Evolutionary conservation across 2,888 invertebrate species (phyloP), one percentile per base, ranked within the genome.

Genomic region (Aphrophora alni): DNA sequence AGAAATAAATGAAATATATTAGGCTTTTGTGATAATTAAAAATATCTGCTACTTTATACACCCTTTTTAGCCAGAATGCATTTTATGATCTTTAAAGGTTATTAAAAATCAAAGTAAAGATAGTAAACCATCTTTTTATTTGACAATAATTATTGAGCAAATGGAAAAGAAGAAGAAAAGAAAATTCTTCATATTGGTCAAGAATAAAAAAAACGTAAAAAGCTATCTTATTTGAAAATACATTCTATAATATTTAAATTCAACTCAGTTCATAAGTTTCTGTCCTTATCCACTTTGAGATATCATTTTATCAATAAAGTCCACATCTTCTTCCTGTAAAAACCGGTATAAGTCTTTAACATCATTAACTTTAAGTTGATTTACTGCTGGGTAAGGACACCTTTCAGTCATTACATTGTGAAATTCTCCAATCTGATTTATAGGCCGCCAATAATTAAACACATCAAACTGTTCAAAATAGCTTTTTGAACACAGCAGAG

Each of bases 11-110:
- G 10, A 26, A 69, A 77, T 69, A 21, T 12, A 69, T 77, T 28
- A 77, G 10, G 33, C 8, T 33, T 74, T 38, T 74, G 74, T 77
- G n/a, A 77, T 68, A 68, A 77, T 59, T 3, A 69, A 77, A 77
- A 77, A 77, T 33, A 74, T 74, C 1, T 74, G 74, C 3, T 38
- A 74, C n/a, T 74, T 74, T 74, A 74, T 74, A 74, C 38, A 33
- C 74, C 74, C 74, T 74, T 38, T 38, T 74, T 74, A 74, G 38
- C 17, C 74, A 74, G 38, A 74, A 74, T 12, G 74, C 38, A 17
- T 74, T 74, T 74, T 74, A n/a, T 74, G 38, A 74, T 74, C 17
- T 74, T 12, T 5, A 24, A 74, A 38, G 38, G 74, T 17, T 26
- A n/a, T 38, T 27, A 69, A 17, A 26, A 69, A 26, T 38, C n/a